phyloP scores from a whole-genome alignment of 2,888 invertebrate species.

The Steinernema carpocapsae region DNA sequence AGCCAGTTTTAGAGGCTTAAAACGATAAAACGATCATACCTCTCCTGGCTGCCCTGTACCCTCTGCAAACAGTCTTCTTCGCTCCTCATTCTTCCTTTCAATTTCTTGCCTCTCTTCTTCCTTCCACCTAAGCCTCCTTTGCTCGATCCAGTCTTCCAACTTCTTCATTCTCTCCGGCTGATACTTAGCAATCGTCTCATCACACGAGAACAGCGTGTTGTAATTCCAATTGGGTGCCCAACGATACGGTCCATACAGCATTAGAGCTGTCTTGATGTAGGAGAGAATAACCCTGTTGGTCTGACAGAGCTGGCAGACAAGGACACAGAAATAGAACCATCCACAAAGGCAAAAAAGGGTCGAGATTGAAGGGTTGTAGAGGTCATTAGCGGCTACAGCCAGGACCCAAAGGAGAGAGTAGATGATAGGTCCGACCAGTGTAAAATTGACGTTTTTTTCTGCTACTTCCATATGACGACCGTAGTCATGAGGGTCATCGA shows the following conservation, averaged over 20 bases:
- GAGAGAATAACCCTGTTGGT: not conserved
- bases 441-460: constrained; percentile 25
- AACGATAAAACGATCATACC: not conserved
- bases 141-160: not conserved
- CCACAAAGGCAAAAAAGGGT: not conserved
- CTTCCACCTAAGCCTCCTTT: not conserved
- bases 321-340: not conserved
- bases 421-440: not conserved
- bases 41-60: not conserved
- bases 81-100: no score
- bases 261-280: not conserved
- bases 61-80: no score
- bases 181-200: not conserved
- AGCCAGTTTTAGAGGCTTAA: not conserved
- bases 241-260: not conserved
- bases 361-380: not conserved
- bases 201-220: not conserved
- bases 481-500: constrained; percentile 22
- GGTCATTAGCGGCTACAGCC: constrained; percentile 11
- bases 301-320: not conserved
- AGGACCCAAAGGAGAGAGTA: not conserved
- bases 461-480: constrained; percentile 12
- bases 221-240: not conserved
- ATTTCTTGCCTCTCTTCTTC: not conserved
- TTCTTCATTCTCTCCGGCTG: not conserved